These are phyloP conservation scores for Salpingus planirostris DNA, from an alignment of 2,888 invertebrate genomes.

Conservation along the genomic window DNA sequence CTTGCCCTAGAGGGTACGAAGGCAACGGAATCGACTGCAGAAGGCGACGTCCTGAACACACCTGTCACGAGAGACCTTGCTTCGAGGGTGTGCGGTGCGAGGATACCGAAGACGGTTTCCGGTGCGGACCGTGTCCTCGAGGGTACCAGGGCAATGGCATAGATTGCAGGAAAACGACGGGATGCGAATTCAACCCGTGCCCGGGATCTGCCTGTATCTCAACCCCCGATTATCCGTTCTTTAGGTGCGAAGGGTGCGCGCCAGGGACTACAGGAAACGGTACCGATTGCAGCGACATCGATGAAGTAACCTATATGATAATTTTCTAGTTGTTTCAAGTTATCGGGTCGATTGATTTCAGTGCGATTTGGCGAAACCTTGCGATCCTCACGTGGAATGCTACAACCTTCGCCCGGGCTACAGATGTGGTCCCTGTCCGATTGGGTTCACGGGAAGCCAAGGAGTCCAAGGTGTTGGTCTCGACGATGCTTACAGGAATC, in stretches of 20 bases:
- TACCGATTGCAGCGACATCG: conserved; percentile 62
- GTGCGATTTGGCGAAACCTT: conserved; percentile 76
- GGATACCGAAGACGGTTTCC: conserved; percentile 49
- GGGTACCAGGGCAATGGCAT: conserved; percentile 70
- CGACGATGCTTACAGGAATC: conserved; percentile 55
- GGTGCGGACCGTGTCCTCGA: conserved; percentile 67
- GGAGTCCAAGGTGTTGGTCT: conserved; percentile 62
- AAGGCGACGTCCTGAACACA: conserved; percentile 54
- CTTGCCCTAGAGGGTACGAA: no score
- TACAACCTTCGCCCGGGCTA: conserved; percentile 77
- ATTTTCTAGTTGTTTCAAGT: no score
- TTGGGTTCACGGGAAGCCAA: conserved; percentile 67
- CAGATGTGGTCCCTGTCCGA: conserved; percentile 77
- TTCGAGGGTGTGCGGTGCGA: conserved; percentile 54
- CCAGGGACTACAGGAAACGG: conserved; percentile 62
- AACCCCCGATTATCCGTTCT: conserved; percentile 57
- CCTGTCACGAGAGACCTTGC: conserved; percentile 57
- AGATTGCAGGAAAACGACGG: conserved; percentile 52
- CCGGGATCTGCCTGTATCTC: conserved; percentile 59
- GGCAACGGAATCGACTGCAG: no score
- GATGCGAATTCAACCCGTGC: conserved; percentile 66
- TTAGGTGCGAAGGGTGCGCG: conserved; percentile 66
- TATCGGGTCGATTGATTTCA: conserved; percentile 36
- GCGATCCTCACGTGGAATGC: conserved; percentile 67
- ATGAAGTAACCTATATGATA: conserved; percentile 49